Conservation (phyloP, 1,140 invertebrate species). For the Sycophila sp. region DNA sequence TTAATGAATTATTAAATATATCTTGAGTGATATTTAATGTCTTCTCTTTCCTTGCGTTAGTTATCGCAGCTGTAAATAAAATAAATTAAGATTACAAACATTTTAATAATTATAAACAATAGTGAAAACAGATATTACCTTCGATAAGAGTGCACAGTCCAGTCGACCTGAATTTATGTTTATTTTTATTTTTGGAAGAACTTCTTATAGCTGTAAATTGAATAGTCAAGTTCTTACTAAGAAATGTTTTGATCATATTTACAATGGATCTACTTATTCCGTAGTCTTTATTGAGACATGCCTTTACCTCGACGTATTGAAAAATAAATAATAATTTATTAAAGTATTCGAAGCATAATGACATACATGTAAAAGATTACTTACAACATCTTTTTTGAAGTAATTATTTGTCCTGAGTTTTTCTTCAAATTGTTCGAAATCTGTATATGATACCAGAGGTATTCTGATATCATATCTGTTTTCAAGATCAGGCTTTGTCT, state of each 20-base stretch:
- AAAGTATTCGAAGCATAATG: neutral
- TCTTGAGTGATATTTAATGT: too few species aligned
- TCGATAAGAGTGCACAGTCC: neutral
- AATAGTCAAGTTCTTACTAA: neutral
- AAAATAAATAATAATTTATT: neutral
- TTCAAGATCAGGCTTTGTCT: too few species aligned
- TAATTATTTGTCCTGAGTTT: neutral
- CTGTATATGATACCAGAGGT: too few species aligned
- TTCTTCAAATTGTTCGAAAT: neutral
- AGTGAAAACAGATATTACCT: neutral
- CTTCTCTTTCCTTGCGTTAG: too few species aligned
- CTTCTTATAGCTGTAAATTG: neutral
- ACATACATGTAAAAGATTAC: neutral
- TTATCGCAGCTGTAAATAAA: neutral
- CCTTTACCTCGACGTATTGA: neutral
- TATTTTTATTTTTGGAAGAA: neutral
- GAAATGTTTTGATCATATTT: neutral
- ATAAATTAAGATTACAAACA: neutral
- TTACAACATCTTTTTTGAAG: neutral
- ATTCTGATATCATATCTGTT: too few species aligned
- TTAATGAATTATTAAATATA: too few species aligned
- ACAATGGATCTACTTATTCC: neutral
- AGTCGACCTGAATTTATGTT: neutral
- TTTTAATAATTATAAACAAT: neutral
- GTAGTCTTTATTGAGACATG: neutral